Base-by-base conservation (phyloP, 2,888 invertebrate species). In the Netelia fuscicornis region DNA sequence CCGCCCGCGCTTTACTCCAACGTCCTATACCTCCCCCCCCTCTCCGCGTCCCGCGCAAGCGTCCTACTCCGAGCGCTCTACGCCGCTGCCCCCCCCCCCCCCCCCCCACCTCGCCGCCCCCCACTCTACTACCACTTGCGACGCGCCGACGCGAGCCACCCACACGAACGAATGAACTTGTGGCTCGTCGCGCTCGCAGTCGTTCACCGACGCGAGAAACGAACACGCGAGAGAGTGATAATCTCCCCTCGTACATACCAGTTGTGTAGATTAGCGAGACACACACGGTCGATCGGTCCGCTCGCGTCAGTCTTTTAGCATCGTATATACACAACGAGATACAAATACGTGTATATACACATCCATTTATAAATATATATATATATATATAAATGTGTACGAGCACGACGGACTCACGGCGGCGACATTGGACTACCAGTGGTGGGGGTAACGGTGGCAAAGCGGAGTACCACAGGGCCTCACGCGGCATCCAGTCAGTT, bases 401-500 rank as follows among this genome's bases (percentile, higher is more conserved):
- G 65, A 23, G 65, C 30, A n/a, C 23, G 37, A 23, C 25, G 13
- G 68, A 54, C 9, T 58, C 20, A 65, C 71, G 20, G 30, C 74
- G 90, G 89, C 91, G 92, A 92, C 91, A 92, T 92, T 91, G 91
- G 90, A 90, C 23, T 13, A 17, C 5, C 9, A n/a, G 71, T 48
- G 37, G 44, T 42, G 78, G 13, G 75, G 75, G 67, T 52, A 67
- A 58, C 17, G 9, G 58, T 9, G 58, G 58, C 58, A 20, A 86
- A 88, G 87, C 84, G 77, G 87, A 90, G 89, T 90, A 89, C 88
- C 86, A 56, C 17, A 87, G 89, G 88, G 58, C 90, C 88, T 90
- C 90, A 88, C 90, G 90, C 89, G 88, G 89, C 87, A 89, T 88
- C 88, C 88, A 90, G 86, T 91, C 92, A 92, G 92, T 92, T 89